Evolutionary conservation across 1,140 invertebrate species (phyloP).

Genomic region (Psix sp.): DNA sequence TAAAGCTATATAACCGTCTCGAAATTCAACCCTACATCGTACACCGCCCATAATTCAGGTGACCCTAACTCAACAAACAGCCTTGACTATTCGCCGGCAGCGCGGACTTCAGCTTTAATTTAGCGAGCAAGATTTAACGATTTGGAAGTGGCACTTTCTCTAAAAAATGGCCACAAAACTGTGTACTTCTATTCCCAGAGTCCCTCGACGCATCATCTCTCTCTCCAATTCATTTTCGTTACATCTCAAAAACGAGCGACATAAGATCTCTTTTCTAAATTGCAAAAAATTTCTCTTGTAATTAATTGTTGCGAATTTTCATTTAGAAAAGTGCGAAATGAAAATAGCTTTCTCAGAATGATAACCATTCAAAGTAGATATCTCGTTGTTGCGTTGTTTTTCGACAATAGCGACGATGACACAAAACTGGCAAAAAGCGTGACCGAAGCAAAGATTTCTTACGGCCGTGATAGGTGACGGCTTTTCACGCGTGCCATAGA

Average conservation of each 20-base stretch:
- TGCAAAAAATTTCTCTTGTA: no score
- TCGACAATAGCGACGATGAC: no score
- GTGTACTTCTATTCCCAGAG: conserved; percentile 19
- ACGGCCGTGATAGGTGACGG: conserved; percentile 24
- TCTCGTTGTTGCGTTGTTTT: no score
- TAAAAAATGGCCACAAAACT: conserved; percentile 28
- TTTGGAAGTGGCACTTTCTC: conserved; percentile 48
- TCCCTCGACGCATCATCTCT: background rate
- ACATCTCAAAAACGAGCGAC: no score
- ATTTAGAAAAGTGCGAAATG: no score
- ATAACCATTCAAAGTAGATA: no score
- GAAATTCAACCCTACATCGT: conserved; percentile 39
- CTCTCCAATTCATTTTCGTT: conserved; percentile 6
- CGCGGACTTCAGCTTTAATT: conserved; percentile 37
- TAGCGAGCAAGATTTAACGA: conserved; percentile 48
- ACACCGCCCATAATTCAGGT: conserved; percentile 43
- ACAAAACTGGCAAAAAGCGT: conserved; percentile 21
- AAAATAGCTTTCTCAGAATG: no score
- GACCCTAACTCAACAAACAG: conserved; percentile 44
- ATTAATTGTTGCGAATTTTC: no score
- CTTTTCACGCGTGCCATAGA: conserved; percentile 49
- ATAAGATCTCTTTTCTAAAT: no score
- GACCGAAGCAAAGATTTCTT: conserved; percentile 7
- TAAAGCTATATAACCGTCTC: conserved; percentile 26
- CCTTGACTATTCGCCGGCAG: conserved; percentile 23